Percentiles rank a stretch among this genome's conserved stretches.
These are phyloP conservation scores for Drosophila kurseongensis DNA, from an alignment of 1,140 invertebrate species.

Conservation along the genomic window DNA sequence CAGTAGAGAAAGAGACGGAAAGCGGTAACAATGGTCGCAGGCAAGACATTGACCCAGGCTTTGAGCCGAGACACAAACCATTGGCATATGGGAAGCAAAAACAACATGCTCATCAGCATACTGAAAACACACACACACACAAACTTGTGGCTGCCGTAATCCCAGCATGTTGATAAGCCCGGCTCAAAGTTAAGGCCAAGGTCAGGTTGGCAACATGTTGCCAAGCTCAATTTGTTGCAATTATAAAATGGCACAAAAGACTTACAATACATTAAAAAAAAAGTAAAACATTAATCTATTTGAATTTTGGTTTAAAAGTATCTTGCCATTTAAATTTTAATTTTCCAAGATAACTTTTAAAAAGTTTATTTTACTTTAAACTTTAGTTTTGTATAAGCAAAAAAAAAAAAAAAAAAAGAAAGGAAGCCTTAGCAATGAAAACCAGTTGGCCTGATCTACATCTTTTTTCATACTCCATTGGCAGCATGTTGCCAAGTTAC, in stretches of 20 bases:
- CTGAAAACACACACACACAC: not conserved
- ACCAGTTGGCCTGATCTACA: constrained; percentile 33
- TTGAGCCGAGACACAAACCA: constrained; percentile 36
- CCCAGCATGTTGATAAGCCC: constrained; percentile 56
- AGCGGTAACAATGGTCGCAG: constrained; percentile 35
- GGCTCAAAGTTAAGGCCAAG: constrained; percentile 57
- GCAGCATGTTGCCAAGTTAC: constrained; percentile 52
- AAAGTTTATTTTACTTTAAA: not conserved
- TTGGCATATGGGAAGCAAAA: not conserved
- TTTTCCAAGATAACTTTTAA: too few species aligned
- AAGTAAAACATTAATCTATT: too few species aligned
- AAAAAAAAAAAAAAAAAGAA: not conserved
- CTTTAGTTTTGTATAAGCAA: not conserved
- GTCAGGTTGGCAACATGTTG: constrained; percentile 53
- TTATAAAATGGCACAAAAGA: too few species aligned
- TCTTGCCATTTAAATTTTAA: too few species aligned
- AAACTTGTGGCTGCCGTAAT: constrained; percentile 45
- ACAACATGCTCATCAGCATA: constrained; percentile 57
- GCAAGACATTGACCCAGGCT: constrained; percentile 68
- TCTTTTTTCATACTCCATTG: constrained; percentile 2
- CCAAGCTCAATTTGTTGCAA: constrained; percentile 6
- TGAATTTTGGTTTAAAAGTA: too few species aligned
- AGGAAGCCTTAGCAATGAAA: constrained; percentile 1
- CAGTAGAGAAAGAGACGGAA: constrained; percentile 13
- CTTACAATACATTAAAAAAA: too few species aligned